Conservation (phyloP, 2,797 vertebrate species). For the Staurois parvus region DNA sequence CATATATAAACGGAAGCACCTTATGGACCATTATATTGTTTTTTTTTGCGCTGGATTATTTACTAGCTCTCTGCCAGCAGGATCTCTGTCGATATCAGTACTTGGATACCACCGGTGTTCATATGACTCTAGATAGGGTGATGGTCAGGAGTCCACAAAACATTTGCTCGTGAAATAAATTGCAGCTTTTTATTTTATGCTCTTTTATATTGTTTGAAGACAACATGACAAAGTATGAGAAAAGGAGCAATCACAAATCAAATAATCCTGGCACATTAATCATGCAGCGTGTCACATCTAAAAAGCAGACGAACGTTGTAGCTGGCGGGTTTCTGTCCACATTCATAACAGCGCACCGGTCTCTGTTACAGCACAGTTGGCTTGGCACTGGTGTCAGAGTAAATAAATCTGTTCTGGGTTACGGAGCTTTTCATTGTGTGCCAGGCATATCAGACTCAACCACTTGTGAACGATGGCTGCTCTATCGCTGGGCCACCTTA, state of each 20-base stretch:
- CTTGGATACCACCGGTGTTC: too few relatives aligned
- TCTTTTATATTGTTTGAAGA: too few relatives aligned
- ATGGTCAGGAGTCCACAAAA: too few relatives aligned
- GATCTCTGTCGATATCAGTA: too few relatives aligned
- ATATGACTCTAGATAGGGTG: too few relatives aligned
- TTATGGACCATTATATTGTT: too few relatives aligned
- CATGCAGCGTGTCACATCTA: neutral
- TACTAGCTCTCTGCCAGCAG: too few relatives aligned
- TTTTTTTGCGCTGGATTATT: too few relatives aligned
- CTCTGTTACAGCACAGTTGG: neutral
- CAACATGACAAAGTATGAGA: too few relatives aligned
- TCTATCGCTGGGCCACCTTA: neutral
- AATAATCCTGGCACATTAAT: neutral
- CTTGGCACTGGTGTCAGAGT: neutral
- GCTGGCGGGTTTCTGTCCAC: neutral
- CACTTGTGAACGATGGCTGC: neutral
- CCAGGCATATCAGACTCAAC: neutral
- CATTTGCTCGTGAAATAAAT: too few relatives aligned
- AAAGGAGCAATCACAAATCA: neutral
- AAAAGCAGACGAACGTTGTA: neutral
- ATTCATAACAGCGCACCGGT: neutral
- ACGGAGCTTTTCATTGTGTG: neutral
- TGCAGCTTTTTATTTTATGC: too few relatives aligned
- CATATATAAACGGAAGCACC: too few relatives aligned
- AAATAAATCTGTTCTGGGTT: conserved; percentile 2